These are phyloP conservation scores for Actinernus sp. DNA, from an alignment of 92 coral and sea anemone genomes.

Conservation along the genomic window DNA sequence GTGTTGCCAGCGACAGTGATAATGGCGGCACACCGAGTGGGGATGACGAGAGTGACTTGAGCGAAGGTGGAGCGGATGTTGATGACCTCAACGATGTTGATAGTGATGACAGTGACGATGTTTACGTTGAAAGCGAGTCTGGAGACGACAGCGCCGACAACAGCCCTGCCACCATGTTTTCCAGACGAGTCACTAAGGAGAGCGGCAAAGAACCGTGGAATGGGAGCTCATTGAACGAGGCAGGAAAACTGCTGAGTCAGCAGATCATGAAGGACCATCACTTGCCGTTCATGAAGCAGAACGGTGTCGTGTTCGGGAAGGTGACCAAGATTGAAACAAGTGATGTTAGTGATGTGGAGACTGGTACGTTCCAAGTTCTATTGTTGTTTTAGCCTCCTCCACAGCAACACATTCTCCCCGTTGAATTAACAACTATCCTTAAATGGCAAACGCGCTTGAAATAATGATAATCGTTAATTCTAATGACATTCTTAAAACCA, in stretches of 20 bases:
- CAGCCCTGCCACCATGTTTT: slow-evolving; percentile 41
- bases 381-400: too few relatives aligned
- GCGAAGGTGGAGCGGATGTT: slow-evolving; percentile 91
- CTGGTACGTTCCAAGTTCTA: slow-evolving; percentile 51
- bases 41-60: slow-evolving; percentile 93
- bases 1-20: slow-evolving; percentile 89
- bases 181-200: slow-evolving; percentile 21
- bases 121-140: slow-evolving; percentile 85
- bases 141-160: slow-evolving; percentile 48
- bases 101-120: slow-evolving; percentile 92
- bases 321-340: slow-evolving; percentile 62
- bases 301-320: slow-evolving; percentile 73
- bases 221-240: slow-evolving; percentile 40
- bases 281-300: slow-evolving; percentile 59
- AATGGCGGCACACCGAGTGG: slow-evolving; percentile 64
- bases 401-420: too few relatives aligned
- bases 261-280: slow-evolving; percentile 24
- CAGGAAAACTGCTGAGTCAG: slow-evolving; percentile 48
- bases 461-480: too few relatives aligned
- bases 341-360: slow-evolving; percentile 91
- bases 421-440: too few relatives aligned
- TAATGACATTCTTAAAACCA: too few relatives aligned
- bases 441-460: too few relatives aligned
- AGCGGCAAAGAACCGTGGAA: slow-evolving; percentile 1
- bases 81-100: slow-evolving; percentile 78